Conservation (phyloP, 2,797 vertebrate genomes). For the Sus cebifrons region DNA sequence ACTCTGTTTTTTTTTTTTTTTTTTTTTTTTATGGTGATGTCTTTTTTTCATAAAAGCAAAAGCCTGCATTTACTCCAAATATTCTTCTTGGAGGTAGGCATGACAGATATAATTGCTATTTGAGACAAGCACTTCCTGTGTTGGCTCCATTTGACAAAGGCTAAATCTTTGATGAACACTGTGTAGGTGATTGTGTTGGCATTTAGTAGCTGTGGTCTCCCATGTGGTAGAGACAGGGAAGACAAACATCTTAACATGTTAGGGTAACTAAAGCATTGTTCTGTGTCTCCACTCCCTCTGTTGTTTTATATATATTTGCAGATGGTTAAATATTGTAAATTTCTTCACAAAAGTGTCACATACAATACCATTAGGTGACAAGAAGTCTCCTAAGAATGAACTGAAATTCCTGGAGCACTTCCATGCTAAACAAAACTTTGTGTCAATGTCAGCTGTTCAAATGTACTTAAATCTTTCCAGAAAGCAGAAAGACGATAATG, state of each 20-base stretch:
- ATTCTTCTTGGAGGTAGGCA: not conserved
- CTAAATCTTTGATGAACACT: not conserved
- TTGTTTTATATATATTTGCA: slow-evolving; percentile 50
- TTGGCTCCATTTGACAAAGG: not conserved
- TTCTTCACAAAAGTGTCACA: slow-evolving; percentile 58
- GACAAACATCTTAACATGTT: not conserved
- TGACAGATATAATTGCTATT: not conserved
- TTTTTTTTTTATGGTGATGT: not conserved
- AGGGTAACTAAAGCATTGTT: not conserved
- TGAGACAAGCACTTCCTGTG: not conserved
- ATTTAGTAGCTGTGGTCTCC: not conserved
- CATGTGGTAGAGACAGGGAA: not conserved
- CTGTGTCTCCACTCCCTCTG: not conserved
- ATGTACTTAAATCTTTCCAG: slow-evolving; percentile 79
- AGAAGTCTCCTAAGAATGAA: slow-evolving; percentile 64
- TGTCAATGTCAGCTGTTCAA: slow-evolving; percentile 69
- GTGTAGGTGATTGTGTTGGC: not conserved
- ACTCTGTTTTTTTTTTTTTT: not conserved
- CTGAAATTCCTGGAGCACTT: slow-evolving; percentile 71
- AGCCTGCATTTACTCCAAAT: not conserved
- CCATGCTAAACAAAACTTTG: slow-evolving; percentile 77
- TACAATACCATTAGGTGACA: slow-evolving; percentile 60
- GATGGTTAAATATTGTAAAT: slow-evolving; percentile 48
- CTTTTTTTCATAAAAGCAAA: not conserved
- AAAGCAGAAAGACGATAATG: slow-evolving; percentile 74